Evolutionary conservation across 1,140 invertebrate genomes (phyloP).

Genomic region (Lepidotrigona ventralis): DNA sequence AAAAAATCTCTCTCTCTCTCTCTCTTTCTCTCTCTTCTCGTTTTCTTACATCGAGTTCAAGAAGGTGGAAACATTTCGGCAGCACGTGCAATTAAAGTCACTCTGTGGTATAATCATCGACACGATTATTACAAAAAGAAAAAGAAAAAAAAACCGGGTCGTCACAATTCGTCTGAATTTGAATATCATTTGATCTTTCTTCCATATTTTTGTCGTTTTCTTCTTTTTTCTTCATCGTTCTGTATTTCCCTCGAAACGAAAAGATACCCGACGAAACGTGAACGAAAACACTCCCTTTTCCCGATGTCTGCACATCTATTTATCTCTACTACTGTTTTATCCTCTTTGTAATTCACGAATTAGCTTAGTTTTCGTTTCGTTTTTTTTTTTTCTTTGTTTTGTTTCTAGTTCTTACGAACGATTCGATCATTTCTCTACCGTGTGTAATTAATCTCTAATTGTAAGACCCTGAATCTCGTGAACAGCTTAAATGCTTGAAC

Average conservation of each 20-base stretch:
- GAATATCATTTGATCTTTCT: neutral
- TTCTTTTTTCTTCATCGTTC: neutral
- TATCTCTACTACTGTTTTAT: neutral
- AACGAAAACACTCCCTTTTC: conserved; percentile 35
- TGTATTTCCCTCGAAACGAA: neutral
- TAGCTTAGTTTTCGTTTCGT: neutral
- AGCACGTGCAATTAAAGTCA: conserved; percentile 22
- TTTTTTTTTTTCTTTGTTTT: neutral
- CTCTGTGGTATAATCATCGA: neutral
- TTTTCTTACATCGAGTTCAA: conserved; percentile 52
- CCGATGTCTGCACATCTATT: neutral
- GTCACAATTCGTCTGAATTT: conserved; percentile 49
- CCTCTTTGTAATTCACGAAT: conserved; percentile 6
- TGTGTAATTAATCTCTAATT: conserved; percentile 41
- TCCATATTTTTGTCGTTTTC: neutral
- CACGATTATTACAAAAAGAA: neutral
- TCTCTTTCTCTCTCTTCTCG: neutral
- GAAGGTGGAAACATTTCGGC: conserved; percentile 60
- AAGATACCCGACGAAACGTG: neutral
- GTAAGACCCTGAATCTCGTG: conserved; percentile 52
- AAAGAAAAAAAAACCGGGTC: neutral
- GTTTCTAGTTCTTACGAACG: conserved; percentile 12
- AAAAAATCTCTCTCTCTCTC: neutral
- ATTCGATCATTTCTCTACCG: conserved; percentile 35
- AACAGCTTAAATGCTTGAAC: conserved; percentile 41